Conservation (phyloP, 35 echinoderm and acorn worm genomes). For the Acanthaster planci region DNA sequence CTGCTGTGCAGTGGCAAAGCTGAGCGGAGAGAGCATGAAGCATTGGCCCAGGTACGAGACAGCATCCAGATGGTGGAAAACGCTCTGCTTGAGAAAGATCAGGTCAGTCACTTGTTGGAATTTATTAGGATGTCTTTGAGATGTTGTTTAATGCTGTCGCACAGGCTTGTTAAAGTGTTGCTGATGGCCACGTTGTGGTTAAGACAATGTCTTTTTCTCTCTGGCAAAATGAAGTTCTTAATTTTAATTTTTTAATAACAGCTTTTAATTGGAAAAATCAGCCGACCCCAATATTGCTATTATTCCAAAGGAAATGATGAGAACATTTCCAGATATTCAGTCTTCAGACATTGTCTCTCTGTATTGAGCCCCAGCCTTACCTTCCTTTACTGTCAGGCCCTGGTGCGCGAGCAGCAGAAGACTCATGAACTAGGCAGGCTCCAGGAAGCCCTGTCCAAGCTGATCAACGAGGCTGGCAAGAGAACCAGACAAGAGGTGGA, state of each 20-base stretch:
- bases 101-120: constrained; percentile 63
- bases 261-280: too few species aligned
- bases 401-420: constrained; percentile 87
- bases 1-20: constrained; percentile 56
- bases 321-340: too few species aligned
- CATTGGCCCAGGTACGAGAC: constrained; percentile 83
- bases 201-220: not conserved
- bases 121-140: not conserved
- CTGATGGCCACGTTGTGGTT: too few species aligned
- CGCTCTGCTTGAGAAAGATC: constrained; percentile 89
- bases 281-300: too few species aligned
- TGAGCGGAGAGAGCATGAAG: constrained; percentile 86
- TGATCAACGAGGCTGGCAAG: constrained; percentile 82
- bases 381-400: constrained; percentile 41
- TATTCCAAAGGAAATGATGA: too few species aligned
- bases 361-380: too few species aligned
- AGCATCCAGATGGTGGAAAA: constrained; percentile 98
- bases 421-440: constrained; percentile 64
- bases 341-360: too few species aligned
- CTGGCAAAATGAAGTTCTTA: too few species aligned
- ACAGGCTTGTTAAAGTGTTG: too few species aligned
- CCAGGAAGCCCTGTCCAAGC: constrained; percentile 69
- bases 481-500: constrained; percentile 90
- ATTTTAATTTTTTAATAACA: too few species aligned
- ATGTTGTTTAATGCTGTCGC: not conserved